Evolutionary conservation across 2,113 vertebrate genomes (phyloP).

Genomic region (Ptilonorhynchus violaceus): DNA sequence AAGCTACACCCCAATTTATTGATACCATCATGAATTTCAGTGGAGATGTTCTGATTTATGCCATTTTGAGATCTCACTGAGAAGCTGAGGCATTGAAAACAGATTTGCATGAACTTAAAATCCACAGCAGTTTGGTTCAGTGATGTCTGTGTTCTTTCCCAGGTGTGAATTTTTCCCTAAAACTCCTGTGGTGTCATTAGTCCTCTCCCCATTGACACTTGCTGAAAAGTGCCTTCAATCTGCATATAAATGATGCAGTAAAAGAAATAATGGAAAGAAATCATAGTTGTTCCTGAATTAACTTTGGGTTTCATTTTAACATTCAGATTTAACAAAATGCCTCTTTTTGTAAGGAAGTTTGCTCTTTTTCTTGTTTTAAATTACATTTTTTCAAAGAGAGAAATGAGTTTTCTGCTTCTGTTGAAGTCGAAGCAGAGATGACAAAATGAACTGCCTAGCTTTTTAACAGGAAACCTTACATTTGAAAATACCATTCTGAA

Average conservation of each 20-base stretch:
- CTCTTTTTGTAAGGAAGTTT: neutral
- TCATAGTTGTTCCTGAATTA: neutral
- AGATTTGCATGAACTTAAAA: neutral
- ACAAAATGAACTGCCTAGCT: conserved; percentile 26
- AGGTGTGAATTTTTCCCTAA: neutral
- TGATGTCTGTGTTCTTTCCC: neutral
- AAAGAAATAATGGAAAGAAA: conserved; percentile 5
- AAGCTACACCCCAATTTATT: neutral
- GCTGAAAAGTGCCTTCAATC: neutral
- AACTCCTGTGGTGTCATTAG: neutral
- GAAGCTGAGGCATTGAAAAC: neutral
- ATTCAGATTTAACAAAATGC: neutral
- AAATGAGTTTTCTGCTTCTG: conserved; percentile 31
- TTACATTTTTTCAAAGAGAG: conserved; percentile 6
- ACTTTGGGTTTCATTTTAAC: neutral
- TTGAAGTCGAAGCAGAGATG: neutral
- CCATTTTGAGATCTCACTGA: neutral
- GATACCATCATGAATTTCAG: neutral
- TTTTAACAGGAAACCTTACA: conserved; percentile 4
- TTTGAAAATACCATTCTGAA: conserved; percentile 26
- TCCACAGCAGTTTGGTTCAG: neutral
- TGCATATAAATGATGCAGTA: neutral
- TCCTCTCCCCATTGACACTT: neutral
- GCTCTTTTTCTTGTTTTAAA: conserved; percentile 41
- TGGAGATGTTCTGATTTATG: neutral